phyloP scores from a whole-genome alignment of 2,113 vertebrate species.

The Halcyon malimbica region DNA sequence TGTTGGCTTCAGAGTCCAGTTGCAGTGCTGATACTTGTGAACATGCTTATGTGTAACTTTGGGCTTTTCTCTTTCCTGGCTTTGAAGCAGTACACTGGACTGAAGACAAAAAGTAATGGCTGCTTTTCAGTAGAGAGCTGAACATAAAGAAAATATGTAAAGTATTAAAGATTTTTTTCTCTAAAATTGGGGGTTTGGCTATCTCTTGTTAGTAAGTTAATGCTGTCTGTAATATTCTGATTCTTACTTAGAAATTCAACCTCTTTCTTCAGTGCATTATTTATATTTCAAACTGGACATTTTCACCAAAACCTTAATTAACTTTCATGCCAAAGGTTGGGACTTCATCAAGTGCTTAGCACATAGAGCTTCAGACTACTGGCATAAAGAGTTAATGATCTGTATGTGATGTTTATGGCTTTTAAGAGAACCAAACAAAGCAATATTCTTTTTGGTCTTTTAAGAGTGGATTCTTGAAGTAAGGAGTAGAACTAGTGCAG shows the following conservation, averaged over 20 bases:
- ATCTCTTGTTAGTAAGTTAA: background rate
- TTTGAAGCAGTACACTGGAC: slow-evolving; percentile 13
- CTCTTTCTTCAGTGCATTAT: slow-evolving; percentile 72
- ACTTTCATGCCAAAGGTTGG: slow-evolving; percentile 63
- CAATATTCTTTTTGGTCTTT: slow-evolving; percentile 60
- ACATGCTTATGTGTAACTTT: background rate
- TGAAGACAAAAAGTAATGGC: slow-evolving; percentile 10
- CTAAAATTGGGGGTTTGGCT: background rate
- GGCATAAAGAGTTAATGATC: slow-evolving; percentile 54
- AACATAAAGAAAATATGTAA: background rate
- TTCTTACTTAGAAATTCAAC: slow-evolving; percentile 29
- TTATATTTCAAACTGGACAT: slow-evolving; percentile 56
- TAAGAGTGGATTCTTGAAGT: background rate
- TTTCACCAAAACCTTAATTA: slow-evolving; percentile 65
- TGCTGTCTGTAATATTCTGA: slow-evolving; percentile 11
- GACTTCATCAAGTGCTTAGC: slow-evolving; percentile 52
- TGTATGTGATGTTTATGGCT: background rate
- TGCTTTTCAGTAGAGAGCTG: slow-evolving; percentile 21
- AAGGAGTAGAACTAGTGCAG: background rate
- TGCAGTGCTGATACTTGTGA: background rate
- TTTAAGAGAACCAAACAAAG: slow-evolving; percentile 58
- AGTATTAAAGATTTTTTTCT: background rate
- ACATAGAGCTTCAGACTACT: slow-evolving; percentile 43
- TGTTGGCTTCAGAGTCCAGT: background rate
- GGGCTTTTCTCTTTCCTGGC: slow-evolving; percentile 1